Base-by-base conservation (phyloP, 2,113 vertebrate species). In the Isichthys henryi region DNA sequence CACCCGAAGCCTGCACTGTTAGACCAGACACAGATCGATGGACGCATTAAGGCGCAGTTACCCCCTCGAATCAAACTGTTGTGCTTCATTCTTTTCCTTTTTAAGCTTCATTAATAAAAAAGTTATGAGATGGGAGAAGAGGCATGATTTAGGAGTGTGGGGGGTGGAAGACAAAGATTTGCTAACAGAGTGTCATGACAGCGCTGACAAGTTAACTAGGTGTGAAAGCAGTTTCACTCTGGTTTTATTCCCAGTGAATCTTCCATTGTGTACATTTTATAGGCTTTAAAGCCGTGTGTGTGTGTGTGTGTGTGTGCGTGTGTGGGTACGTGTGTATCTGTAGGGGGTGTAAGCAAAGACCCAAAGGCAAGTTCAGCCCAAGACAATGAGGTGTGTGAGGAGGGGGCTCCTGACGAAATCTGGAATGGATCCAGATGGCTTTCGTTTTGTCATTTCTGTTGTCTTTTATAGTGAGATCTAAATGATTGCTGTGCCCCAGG, bases 91-190 rank as follows among this genome's bases (percentile, higher is more conserved):
- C 15, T 86, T 56, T 87, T 86, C 48, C 45, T 48, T 48, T 48
- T 86, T 86, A 48, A 86, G 39, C 82, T 84, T 84, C 82, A 86
- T 27, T 48, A 50, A 86, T 86, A 50, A 50, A 86, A 49, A 50
- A 50, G 27, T 53, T 23, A 35, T 56, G 23, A 48, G 27, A 87
- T 87, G n/a, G 85, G n/a, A 50, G 85, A 53, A 35, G 31, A 87
- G 50, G 49, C 85, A 56, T 31, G 27, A 19, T 53, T 53, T 35
- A 35, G 85, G 27, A 48, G 13, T 53, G 85, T 39, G 74, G 35
- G 48, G 27, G 23, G 39, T 39, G 39, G 49, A 9, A 48, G 27
- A 49, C 35, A 80, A 80, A 80, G 43, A 53, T 56, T 87, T 86
- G 46, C 49, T 87, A 87, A 52, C 50, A 87, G 8, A 56, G 46